Conservation (phyloP, 2,888 invertebrate species). For the Syrista parreyssii region DNA sequence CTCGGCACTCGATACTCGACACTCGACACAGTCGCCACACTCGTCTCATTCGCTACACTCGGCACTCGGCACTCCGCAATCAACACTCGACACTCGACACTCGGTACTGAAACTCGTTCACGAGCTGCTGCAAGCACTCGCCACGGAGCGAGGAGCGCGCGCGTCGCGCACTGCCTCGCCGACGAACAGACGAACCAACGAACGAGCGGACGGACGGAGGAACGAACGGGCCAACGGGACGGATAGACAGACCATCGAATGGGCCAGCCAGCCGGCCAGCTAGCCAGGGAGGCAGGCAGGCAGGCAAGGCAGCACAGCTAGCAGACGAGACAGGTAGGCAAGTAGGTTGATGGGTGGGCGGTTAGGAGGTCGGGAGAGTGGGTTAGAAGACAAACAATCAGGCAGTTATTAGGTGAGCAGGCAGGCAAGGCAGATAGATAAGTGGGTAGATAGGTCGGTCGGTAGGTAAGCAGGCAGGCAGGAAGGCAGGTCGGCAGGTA, state of each 20-base stretch:
- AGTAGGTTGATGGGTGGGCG: slow-evolving; percentile 5
- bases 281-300: no score
- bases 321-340: background rate
- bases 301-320: background rate
- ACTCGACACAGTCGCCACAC: slow-evolving; percentile 27
- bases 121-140: background rate
- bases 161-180: background rate
- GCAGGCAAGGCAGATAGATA: background rate
- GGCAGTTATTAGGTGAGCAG: background rate
- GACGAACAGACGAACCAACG: background rate
- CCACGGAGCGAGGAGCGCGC: background rate
- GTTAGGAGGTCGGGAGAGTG: background rate
- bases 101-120: background rate
- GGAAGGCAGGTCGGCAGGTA: slow-evolving; percentile 6
- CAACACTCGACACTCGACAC: background rate
- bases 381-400: background rate
- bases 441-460: background rate
- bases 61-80: background rate
- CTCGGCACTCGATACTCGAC: slow-evolving; percentile 1
- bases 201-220: no score
- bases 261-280: background rate
- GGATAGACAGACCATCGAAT: background rate
- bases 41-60: background rate
- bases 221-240: background rate
- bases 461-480: slow-evolving; percentile 4